These are phyloP conservation scores for Sebastes nivosus DNA, from an alignment of 2,797 vertebrate genomes.

Conservation along the genomic window DNA sequence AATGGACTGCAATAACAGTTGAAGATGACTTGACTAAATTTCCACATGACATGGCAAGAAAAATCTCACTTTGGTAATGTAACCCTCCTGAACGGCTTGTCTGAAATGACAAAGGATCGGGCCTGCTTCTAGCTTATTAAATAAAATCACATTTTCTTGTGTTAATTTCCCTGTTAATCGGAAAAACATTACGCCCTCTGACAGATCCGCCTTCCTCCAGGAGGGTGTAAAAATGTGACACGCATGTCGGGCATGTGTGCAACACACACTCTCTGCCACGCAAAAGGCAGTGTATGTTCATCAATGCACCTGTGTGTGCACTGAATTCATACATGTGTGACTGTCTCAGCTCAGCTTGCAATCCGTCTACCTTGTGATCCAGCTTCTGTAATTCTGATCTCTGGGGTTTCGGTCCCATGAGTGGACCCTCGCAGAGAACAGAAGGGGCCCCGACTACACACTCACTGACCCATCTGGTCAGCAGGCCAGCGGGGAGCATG, in stretches of 20 bases:
- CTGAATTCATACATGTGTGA: background rate
- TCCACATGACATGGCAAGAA: slow-evolving; percentile 74
- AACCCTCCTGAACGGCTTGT: slow-evolving; percentile 56
- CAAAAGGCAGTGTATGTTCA: background rate
- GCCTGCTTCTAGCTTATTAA: slow-evolving; percentile 40
- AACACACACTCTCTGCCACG: background rate
- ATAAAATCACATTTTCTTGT: slow-evolving; percentile 52
- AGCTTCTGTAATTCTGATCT: slow-evolving; percentile 51
- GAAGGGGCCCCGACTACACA: slow-evolving; percentile 70
- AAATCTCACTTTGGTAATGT: slow-evolving; percentile 68
- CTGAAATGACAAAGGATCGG: slow-evolving; percentile 55
- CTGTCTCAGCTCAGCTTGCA: slow-evolving; percentile 56
- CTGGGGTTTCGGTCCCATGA: slow-evolving; percentile 66
- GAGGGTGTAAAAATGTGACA: slow-evolving; percentile 2
- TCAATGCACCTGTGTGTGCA: slow-evolving; percentile 14
- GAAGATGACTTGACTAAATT: slow-evolving; percentile 81
- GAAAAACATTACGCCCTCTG: slow-evolving; percentile 25
- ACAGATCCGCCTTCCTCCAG: slow-evolving; percentile 19
- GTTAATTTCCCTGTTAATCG: slow-evolving; percentile 51
- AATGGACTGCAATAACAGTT: slow-evolving; percentile 80
- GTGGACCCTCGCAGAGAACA: slow-evolving; percentile 66
- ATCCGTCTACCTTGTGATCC: slow-evolving; percentile 54
- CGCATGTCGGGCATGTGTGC: background rate
- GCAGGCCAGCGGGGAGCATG: slow-evolving; percentile 45
- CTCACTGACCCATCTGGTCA: slow-evolving; percentile 76